Evolutionary conservation across 2,113 vertebrate species (phyloP), one percentile per base, ranked within the genome.

Genomic region (Otolemur garnettii): DNA sequence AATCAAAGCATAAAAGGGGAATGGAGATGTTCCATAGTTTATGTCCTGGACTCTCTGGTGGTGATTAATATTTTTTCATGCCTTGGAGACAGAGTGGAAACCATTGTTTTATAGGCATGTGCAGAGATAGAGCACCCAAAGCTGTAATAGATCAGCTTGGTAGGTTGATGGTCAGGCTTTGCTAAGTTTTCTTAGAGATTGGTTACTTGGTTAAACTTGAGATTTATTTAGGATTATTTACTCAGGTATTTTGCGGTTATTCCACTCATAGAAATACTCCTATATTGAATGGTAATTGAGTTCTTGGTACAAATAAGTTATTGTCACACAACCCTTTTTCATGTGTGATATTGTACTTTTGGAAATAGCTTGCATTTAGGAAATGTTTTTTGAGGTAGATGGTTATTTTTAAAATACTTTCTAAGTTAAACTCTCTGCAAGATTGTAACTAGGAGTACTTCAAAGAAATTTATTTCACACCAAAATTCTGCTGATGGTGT

Each of bases 61-160:
- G 45, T 89, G 96, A 97, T 97, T 96, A 97, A 95, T 84, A 78
- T 74, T 95, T 97, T 82, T 82, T 93, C 83, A 79, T 96, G 94
- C 60, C 93, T 79, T 12, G 5, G 33, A 38, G 84, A 77, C 74
- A 82, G 53, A 95, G 53, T 42, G 53, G 66, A 94, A 84, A 57
- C 33, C 82, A 69, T 53, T 96, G 68, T 90, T 88, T 77, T 66
- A 72, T 45, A 78, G 68, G 66, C 60, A 81, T 96, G 95, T 96
- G 45, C 24, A 15, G 35, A 85, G 69, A 33, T 92, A 85, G 92
- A 83, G 35, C 57, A 82, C 55, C 91, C n/a, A n/a, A 17, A 21
- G 21, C n/a, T 90, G 17, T 66, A 83, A 88, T 75, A 92, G 93
- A 77, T 35, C 57, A 38, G 30, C 55, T 69, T 1, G 57, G 83